Conservation (phyloP, 2,113 vertebrate species). For the Nycticorax nycticorax region DNA sequence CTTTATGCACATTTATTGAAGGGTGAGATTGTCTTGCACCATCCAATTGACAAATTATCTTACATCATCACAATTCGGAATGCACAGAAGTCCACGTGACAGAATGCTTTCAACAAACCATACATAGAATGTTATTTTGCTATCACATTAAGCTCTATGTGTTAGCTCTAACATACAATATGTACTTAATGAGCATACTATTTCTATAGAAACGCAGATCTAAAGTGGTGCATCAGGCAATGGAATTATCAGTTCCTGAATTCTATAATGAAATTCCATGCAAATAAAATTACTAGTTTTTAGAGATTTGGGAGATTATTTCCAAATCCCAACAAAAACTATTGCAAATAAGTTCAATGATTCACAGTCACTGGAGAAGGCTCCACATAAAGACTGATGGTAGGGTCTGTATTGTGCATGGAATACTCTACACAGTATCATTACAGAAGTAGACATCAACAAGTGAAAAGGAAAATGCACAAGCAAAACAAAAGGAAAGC, state of each 20-base stretch:
- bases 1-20: conserved; percentile 38
- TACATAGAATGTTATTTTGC: neutral
- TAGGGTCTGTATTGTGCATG: neutral
- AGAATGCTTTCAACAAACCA: conserved; percentile 37
- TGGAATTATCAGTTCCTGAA: conserved; percentile 12
- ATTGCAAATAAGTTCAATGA: conserved; percentile 28
- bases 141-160: neutral
- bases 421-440: conserved; percentile 16
- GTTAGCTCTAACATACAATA: conserved; percentile 24
- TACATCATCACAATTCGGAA: conserved; percentile 62
- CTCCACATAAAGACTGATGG: conserved; percentile 26
- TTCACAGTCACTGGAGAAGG: conserved; percentile 11
- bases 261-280: conserved; percentile 38
- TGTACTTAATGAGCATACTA: neutral
- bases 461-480: conserved; percentile 56
- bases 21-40: conserved; percentile 20
- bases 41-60: conserved; percentile 45
- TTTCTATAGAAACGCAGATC: neutral
- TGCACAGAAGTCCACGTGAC: conserved; percentile 43
- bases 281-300: conserved; percentile 23
- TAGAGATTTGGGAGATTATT: conserved; percentile 18
- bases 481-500: conserved; percentile 59
- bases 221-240: conserved; percentile 34
- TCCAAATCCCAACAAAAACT: conserved; percentile 54
- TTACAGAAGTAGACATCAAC: conserved; percentile 35